Base-by-base conservation (phyloP, 1,140 invertebrate species). In the Scaptomyza graminum region DNA sequence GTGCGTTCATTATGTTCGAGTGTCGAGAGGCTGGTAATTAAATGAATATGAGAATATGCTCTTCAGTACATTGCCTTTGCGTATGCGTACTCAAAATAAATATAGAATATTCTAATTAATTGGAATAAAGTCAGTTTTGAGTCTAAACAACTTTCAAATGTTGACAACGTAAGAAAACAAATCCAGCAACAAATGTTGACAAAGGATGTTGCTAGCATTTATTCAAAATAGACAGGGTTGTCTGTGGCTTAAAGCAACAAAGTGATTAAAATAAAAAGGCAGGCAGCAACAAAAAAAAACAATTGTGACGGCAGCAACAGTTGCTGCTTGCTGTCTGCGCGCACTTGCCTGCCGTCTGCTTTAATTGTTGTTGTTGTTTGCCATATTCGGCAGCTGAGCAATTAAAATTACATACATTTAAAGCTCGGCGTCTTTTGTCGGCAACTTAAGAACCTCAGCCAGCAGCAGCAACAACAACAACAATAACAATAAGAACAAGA, bases 381-480 rank as follows among this genome's bases (percentile, higher is more conserved):
- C 82, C 74, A 65, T 75, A 87, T 82, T 85, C 82, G 80, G 81
- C 76, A 73, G 57, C 46, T 66, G 77, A 57, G 81, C 81, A 85
- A 85, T 85, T 85, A 85, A 85, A 85, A 87, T 85, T 85, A 82
- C 82, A 85, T 82, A 78, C 70, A 79, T 87, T 85, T 82, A 82
- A 77, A 68, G 65, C 82, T 72, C 83, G 78, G 66, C 70, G 55
- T 64, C 78, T 79, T 85, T 85, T 87, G 81, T 85, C 82, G 81
- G 74, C 64, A 63, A 78, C 70, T 87, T 80, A 85, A 82, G 81
- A 87, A 72, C 76, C 6, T 31, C 4, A 22, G 15, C 52, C 43
- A 22, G 50, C 39, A 22, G 50, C 39, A 54, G 49, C 16, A 55
- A 44, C 37, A 51, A 22, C 49, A 28, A 31, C 13, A 16, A 11